Evolutionary conservation across 2,888 invertebrate genomes (phyloP).

Genomic region (Drosophila nr. perissopoda): DNA sequence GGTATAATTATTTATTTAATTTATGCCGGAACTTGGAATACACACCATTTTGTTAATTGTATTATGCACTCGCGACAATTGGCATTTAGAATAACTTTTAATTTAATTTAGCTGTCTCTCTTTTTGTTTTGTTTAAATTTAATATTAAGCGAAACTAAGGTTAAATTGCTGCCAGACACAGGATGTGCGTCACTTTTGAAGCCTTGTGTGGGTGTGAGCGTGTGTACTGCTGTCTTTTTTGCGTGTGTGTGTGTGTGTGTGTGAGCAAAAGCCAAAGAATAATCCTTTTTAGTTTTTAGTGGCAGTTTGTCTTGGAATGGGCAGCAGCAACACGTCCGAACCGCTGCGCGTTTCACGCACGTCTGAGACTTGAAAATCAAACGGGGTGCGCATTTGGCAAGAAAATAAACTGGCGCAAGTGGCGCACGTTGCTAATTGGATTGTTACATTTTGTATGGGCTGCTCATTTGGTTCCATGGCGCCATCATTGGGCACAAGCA

Average conservation of each 20-base stretch:
- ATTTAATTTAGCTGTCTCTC: constrained; percentile 35
- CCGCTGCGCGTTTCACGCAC: constrained; percentile 82
- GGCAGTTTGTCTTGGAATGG: constrained; percentile 6
- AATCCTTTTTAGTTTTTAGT: constrained; percentile 24
- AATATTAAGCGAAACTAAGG: neutral
- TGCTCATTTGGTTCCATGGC: constrained; percentile 35
- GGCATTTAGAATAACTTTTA: constrained; percentile 57
- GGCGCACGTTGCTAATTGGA: constrained; percentile 82
- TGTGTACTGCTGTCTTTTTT: neutral
- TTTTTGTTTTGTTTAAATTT: neutral
- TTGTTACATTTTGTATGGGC: constrained; percentile 78
- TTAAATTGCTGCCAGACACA: constrained; percentile 28
- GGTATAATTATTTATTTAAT: constrained; percentile 9
- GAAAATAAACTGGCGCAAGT: constrained; percentile 55
- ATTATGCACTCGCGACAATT: constrained; percentile 72
- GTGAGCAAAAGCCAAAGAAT: constrained; percentile 22
- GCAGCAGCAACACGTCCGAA: constrained; percentile 83
- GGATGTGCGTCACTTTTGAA: constrained; percentile 45
- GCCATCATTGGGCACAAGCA: constrained; percentile 54
- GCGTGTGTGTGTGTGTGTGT: constrained; percentile 4
- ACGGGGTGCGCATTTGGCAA: constrained; percentile 64
- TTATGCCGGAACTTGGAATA: constrained; percentile 32
- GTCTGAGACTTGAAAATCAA: constrained; percentile 80
- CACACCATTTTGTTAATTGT: constrained; percentile 82
- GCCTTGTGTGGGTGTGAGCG: constrained; percentile 6